Conservation (phyloP, 2,113 vertebrate species). For the Silurus asotus region DNA sequence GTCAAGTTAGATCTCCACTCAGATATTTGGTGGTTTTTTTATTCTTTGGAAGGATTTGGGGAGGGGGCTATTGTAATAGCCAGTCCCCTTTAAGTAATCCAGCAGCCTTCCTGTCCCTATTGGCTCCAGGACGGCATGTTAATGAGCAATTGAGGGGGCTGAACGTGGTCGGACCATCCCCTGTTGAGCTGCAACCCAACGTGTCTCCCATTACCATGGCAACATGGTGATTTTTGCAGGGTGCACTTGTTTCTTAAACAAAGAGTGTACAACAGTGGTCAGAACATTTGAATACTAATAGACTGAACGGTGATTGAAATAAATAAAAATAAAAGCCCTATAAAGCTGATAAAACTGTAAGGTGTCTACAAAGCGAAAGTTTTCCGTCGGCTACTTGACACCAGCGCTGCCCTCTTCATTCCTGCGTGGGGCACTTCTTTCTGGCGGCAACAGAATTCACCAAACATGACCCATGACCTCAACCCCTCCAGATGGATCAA, state of each 20-base stretch:
- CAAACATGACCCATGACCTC: conserved; percentile 50
- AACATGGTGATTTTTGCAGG: conserved; percentile 68
- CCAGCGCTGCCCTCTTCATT: conserved; percentile 30
- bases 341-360: background rate
- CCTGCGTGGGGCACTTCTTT: conserved; percentile 21
- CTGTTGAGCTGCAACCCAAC: conserved; percentile 63
- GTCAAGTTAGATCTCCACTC: conserved; percentile 59
- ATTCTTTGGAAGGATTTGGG: conserved; percentile 59
- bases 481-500: conserved; percentile 40
- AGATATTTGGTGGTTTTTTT: conserved; percentile 60
- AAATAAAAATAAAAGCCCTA: background rate
- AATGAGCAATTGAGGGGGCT: conserved; percentile 66
- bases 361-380: background rate
- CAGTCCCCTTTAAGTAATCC: conserved; percentile 69
- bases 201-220: conserved; percentile 69
- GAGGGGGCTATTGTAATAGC: conserved; percentile 64
- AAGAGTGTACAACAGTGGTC: background rate
- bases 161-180: conserved; percentile 62
- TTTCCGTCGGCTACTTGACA: conserved; percentile 12
- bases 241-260: conserved; percentile 54
- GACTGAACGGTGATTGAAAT: background rate
- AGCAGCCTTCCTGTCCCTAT: conserved; percentile 62
- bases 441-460: conserved; percentile 31
- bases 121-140: conserved; percentile 71
- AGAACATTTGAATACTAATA: background rate